phyloP scores from a whole-genome alignment of 2,888 invertebrate species.

The Eustalomyia histrio region DNA sequence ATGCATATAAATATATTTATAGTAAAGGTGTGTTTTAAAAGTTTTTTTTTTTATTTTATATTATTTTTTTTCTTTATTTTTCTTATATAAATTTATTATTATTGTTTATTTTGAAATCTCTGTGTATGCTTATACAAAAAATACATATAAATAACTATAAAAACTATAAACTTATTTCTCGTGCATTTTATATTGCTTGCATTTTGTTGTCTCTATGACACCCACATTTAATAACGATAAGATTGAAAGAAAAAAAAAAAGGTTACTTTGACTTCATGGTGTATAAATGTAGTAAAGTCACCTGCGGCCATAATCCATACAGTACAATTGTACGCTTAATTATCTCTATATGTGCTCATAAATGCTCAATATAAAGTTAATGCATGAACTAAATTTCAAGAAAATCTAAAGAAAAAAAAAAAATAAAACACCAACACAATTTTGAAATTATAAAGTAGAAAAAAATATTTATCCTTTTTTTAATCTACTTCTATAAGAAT shows the following conservation, averaged over 20 bases:
- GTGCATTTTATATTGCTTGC: conserved; percentile 48
- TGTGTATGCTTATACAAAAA: not conserved
- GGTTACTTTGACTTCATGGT: conserved; percentile 59
- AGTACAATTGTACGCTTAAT: conserved; percentile 53
- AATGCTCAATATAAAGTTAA: conserved; percentile 49
- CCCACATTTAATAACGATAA: conserved; percentile 57
- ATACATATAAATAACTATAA: conserved; percentile 10
- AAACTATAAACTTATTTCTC: conserved; percentile 34
- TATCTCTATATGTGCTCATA: conserved; percentile 55
- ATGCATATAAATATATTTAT: not conserved
- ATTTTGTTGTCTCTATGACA: conserved; percentile 52
- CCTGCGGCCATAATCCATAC: conserved; percentile 62
- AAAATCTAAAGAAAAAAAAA: conserved; percentile 16
- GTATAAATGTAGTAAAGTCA: conserved; percentile 56
- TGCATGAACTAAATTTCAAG: conserved; percentile 54
- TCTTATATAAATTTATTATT: not conserved
- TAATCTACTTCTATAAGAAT: not conserved
- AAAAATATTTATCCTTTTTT: conserved; percentile 12
- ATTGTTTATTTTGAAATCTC: conserved; percentile 12
- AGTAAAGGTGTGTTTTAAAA: conserved; percentile 12
- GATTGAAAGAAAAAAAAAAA: conserved; percentile 35
- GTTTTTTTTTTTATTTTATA: conserved; percentile 1
- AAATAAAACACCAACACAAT: conserved; percentile 57
- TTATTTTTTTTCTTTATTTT: conserved; percentile 12
- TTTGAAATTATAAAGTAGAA: not conserved